Conservation (phyloP, 2,888 invertebrate genomes). For the Allygus modestus region DNA sequence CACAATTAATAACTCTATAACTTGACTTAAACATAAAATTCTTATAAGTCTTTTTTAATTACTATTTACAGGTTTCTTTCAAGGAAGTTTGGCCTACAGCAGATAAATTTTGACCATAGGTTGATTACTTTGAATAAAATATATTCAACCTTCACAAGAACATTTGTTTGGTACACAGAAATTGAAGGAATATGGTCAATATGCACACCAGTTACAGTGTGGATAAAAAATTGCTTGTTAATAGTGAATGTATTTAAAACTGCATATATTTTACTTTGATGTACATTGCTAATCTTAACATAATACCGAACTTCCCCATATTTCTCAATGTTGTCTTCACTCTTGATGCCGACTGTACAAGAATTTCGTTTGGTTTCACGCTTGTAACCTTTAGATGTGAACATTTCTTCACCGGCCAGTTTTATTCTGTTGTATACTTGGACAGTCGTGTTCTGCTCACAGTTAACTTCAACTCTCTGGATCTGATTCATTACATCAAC, state of each 20-base stretch:
- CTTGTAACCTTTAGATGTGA: neutral
- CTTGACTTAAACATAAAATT: neutral
- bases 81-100: neutral
- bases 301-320: neutral
- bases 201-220: neutral
- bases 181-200: neutral
- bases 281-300: neutral
- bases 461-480: neutral
- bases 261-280: neutral
- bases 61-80: constrained; percentile 4
- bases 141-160: neutral
- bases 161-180: neutral
- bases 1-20: neutral
- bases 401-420: neutral
- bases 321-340: neutral
- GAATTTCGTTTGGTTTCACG: neutral
- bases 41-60: neutral
- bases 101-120: neutral
- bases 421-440: neutral
- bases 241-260: neutral
- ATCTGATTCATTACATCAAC: neutral
- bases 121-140: neutral
- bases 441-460: neutral
- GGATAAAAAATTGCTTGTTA: neutral
- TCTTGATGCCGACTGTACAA: neutral